Evolutionary conservation across 2,113 vertebrate species (phyloP).

Genomic region (Bothrops jararaca): DNA sequence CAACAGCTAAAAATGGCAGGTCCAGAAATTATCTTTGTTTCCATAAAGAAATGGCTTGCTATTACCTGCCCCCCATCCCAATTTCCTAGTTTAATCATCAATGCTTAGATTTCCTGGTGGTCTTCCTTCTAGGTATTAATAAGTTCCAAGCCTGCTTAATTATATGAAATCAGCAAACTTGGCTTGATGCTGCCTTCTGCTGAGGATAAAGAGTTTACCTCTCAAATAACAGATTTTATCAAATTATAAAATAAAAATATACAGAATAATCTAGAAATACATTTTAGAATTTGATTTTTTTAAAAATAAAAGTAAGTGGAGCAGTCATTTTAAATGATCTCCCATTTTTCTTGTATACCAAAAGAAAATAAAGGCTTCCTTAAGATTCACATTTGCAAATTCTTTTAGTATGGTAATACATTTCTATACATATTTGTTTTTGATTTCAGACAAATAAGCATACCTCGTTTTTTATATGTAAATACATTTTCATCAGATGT

Average conservation of each 20-base stretch:
- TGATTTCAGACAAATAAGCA: background rate
- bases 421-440: background rate
- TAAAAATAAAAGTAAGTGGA: background rate
- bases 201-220: background rate
- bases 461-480: constrained; percentile 21
- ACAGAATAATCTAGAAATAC: background rate
- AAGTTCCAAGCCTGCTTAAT: background rate
- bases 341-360: background rate
- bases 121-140: background rate
- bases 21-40: background rate
- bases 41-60: background rate
- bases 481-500: background rate
- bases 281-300: background rate
- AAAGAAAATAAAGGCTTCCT: background rate
- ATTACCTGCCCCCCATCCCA: background rate
- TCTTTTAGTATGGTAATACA: background rate
- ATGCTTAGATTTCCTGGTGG: background rate
- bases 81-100: background rate
- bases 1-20: background rate
- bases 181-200: background rate
- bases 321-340: background rate
- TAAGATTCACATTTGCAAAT: background rate
- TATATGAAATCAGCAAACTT: background rate
- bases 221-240: background rate
- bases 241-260: background rate